A percentile compares a stretch with the other conserved stretches of the same genome.
Evolutionary conservation across 2,888 invertebrate species (phyloP).

Genomic region (Agelastica alni): DNA sequence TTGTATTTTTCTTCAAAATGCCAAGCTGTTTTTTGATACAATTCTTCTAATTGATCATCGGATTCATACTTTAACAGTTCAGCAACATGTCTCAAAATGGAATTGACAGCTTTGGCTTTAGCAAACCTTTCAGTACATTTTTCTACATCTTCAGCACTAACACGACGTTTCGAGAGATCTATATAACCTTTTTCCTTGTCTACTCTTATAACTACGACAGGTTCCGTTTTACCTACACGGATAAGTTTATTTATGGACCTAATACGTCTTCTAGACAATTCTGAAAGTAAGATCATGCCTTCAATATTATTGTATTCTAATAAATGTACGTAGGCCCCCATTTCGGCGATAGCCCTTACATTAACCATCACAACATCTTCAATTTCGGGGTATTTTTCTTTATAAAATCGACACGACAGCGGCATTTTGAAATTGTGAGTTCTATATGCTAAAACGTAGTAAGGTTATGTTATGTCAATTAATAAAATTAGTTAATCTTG

Average conservation of each 20-base stretch:
- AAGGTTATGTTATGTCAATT: neutral
- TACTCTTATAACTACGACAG: constrained; percentile 98
- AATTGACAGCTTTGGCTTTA: constrained; percentile 97
- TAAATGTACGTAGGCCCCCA: constrained; percentile 99
- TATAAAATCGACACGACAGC: constrained; percentile 94
- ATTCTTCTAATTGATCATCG: constrained; percentile 91
- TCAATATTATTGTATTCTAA: constrained; percentile 99
- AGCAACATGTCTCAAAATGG: constrained; percentile 95
- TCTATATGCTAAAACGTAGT: constrained; percentile 7
- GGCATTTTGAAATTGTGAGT: constrained; percentile 66
- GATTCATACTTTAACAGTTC: constrained; percentile 89
- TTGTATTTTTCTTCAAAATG: constrained; percentile 96
- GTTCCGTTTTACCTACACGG: constrained; percentile 97
- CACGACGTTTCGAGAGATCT: constrained; percentile 98
- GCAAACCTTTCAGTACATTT: constrained; percentile 98
- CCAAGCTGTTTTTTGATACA: constrained; percentile 98
- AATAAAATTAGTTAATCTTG: neutral
- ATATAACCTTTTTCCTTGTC: constrained; percentile 99
- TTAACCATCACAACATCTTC: constrained; percentile 99
- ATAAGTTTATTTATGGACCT: constrained; percentile 99
- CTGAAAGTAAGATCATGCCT: constrained; percentile 98
- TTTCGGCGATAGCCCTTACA: constrained; percentile 96
- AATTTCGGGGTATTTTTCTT: constrained; percentile 95
- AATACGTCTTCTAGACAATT: constrained; percentile 96
- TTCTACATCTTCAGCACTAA: constrained; percentile 96